A percentile compares a stretch with the other conserved stretches of the same genome.
These are phyloP conservation scores for Podarcis raffonei DNA, from an alignment of 2,113 vertebrate species.

Conservation along the genomic window DNA sequence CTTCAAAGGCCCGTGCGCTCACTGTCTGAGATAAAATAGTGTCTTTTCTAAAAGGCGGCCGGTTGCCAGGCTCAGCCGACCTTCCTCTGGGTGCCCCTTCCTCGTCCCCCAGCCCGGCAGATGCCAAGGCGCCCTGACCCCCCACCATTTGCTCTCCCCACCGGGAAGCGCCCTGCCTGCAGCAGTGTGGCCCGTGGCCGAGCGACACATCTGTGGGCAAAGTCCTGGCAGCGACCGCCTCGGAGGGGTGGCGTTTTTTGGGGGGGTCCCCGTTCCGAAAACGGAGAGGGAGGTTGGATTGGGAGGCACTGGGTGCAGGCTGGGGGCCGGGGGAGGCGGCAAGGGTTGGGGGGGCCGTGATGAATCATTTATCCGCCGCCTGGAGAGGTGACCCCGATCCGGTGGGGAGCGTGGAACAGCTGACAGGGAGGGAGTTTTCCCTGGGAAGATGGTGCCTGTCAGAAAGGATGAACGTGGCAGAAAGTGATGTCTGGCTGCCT, in stretches of 20 bases:
- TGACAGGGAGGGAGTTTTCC: background rate
- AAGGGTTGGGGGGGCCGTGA: background rate
- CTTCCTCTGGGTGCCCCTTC: no score
- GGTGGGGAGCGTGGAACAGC: background rate
- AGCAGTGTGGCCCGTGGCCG: background rate
- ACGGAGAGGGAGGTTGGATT: background rate
- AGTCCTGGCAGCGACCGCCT: no score
- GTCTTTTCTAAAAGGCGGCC: no score
- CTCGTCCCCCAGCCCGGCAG: background rate
- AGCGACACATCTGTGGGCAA: background rate
- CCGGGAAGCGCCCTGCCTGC: background rate
- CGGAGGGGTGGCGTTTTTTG: background rate
- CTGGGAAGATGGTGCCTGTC: constrained; percentile 4
- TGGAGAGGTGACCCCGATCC: background rate
- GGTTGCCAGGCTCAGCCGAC: background rate
- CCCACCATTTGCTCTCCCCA: background rate
- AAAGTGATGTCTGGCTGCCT: background rate
- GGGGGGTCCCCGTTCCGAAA: no score
- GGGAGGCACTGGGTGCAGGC: background rate
- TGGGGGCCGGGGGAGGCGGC: background rate
- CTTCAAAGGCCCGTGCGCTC: no score
- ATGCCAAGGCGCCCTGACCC: background rate
- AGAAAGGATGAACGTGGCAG: background rate
- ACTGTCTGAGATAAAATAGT: no score
- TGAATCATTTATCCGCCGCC: background rate